Conservation (phyloP, 2,888 invertebrate species). For the Sycophila texana region DNA sequence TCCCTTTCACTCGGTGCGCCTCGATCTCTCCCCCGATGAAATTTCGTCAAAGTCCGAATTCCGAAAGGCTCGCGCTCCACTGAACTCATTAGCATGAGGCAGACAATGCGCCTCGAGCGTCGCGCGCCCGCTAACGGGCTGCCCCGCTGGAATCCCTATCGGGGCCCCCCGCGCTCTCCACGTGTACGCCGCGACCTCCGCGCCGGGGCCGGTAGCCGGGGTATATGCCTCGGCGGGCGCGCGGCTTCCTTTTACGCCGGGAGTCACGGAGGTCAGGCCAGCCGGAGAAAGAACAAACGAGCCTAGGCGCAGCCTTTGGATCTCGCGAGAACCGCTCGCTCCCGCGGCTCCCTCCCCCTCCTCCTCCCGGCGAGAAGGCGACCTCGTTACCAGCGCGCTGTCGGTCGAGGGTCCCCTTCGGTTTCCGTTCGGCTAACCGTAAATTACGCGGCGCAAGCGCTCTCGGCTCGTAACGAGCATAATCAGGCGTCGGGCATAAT, state of each 20-base stretch:
- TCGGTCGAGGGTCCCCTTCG: constrained; percentile 64
- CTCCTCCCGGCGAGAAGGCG: neutral
- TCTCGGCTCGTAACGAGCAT: constrained; percentile 70
- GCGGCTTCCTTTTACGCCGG: neutral
- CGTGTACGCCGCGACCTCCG: neutral
- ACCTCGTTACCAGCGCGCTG: constrained; percentile 62
- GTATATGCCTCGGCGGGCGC: neutral
- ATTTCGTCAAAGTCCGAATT: too few species aligned
- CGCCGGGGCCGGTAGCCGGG: neutral
- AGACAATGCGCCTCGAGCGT: neutral
- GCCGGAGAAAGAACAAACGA: constrained; percentile 16
- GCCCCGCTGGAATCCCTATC: neutral
- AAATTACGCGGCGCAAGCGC: constrained; percentile 67
- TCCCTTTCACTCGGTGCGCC: too few species aligned
- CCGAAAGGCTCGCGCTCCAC: constrained; percentile 2
- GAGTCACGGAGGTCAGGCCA: constrained; percentile 11
- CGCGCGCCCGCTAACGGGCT: neutral
- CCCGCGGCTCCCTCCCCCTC: constrained; percentile 56
- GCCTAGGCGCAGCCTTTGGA: neutral
- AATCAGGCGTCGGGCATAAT: constrained; percentile 68
- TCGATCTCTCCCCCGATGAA: too few species aligned
- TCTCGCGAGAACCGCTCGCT: constrained; percentile 56
- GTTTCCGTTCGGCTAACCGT: constrained; percentile 74
- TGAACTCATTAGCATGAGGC: constrained; percentile 24
- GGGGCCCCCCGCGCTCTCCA: neutral